A percentile compares a stretch with the other conserved stretches of the same genome.
phyloP scores from a whole-genome alignment of 2,113 vertebrate genomes.

The Sphyrna mokarran region DNA sequence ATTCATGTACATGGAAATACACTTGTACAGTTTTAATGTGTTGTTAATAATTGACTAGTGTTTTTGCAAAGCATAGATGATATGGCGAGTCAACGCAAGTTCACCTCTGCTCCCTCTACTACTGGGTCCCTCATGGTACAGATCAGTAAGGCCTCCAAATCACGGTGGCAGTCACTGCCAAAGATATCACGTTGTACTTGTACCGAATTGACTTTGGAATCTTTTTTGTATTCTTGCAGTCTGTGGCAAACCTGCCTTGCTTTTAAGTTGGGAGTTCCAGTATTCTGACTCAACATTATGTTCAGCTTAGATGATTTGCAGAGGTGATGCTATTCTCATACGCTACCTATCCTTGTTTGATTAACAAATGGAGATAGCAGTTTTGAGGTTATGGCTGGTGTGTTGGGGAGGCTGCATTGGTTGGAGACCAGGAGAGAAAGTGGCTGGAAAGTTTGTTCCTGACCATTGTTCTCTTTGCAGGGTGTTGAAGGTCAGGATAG shows the following conservation, averaged over 20 bases:
- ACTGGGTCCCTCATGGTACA: neutral
- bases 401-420: neutral
- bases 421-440: neutral
- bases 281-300: neutral
- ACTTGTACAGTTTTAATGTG: neutral
- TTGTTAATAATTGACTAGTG: neutral
- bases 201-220: neutral
- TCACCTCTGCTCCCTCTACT: neutral
- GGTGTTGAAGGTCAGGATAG: neutral
- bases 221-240: neutral
- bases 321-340: neutral
- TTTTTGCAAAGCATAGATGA: neutral
- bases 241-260: neutral
- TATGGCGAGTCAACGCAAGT: neutral
- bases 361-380: neutral
- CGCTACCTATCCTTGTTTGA: neutral
- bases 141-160: neutral
- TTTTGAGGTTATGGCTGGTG: neutral
- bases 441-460: neutral
- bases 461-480: neutral
- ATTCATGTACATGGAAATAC: slow-evolving; percentile 25
- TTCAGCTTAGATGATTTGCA: neutral
- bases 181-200: neutral
- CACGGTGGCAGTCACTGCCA: neutral
- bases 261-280: neutral